Conservation (phyloP, 2,888 invertebrate species). For the Alloscopus bannaensis region DNA sequence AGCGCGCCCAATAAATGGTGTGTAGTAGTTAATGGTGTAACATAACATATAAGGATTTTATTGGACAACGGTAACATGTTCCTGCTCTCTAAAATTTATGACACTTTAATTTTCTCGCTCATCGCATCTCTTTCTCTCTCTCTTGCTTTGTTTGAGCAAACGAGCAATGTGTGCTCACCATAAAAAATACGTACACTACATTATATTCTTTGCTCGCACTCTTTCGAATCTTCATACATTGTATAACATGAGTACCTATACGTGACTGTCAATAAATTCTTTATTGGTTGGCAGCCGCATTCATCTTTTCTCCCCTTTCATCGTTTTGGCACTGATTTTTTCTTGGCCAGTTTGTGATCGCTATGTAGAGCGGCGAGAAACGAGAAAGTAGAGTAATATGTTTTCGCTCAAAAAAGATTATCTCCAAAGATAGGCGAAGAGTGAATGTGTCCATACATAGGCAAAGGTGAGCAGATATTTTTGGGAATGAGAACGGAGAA, state of each 20-base stretch:
- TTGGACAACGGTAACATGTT: conserved; percentile 66
- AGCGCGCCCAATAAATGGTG: conserved; percentile 59
- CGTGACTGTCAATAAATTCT: conserved; percentile 60
- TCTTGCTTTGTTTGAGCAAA: conserved; percentile 24
- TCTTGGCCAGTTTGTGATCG: too few relatives aligned
- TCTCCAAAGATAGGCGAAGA: conserved; percentile 19
- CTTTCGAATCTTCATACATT: background rate
- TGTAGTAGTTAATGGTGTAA: conserved; percentile 59
- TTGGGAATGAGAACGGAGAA: background rate
- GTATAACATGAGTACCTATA: conserved; percentile 2
- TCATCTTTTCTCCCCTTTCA: conserved; percentile 24
- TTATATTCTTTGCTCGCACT: background rate
- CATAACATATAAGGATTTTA: conserved; percentile 65
- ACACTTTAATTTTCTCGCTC: conserved; percentile 64
- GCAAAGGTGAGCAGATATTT: background rate
- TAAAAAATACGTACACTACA: conserved; percentile 37
- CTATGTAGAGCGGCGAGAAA: background rate
- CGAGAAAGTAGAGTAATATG: too few relatives aligned
- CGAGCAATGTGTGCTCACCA: conserved; percentile 51
- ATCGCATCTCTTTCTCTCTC: too few relatives aligned
- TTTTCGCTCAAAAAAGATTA: conserved; percentile 47
- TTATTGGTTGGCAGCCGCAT: conserved; percentile 60
- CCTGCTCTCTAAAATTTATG: conserved; percentile 66
- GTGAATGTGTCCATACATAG: too few relatives aligned
- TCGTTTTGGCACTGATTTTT: too few relatives aligned